These are phyloP conservation scores for Prenolepis imparis DNA, from an alignment of 2,888 invertebrate genomes.

Conservation along the genomic window DNA sequence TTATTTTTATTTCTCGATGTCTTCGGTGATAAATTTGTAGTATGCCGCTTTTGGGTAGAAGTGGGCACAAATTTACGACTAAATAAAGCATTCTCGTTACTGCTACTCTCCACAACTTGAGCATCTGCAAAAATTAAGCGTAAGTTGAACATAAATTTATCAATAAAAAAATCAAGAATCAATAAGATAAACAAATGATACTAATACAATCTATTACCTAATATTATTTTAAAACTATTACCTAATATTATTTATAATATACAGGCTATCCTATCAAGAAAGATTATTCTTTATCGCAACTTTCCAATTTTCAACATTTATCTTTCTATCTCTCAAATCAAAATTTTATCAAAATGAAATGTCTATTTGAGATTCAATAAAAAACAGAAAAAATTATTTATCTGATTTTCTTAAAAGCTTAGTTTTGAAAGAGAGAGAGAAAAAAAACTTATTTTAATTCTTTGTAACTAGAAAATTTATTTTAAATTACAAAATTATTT, in stretches of 20 bases:
- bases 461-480: not conserved
- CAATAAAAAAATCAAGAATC: conserved; percentile 2
- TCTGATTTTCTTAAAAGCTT: not conserved
- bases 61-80: not conserved
- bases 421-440: too few relatives aligned
- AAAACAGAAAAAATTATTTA: not conserved
- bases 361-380: not conserved
- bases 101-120: not conserved
- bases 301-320: not conserved
- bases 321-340: not conserved
- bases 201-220: not conserved
- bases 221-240: not conserved
- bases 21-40: not conserved
- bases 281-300: too few relatives aligned
- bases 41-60: not conserved
- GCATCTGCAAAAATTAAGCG: conserved; percentile 8
- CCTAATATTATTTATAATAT: not conserved
- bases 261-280: not conserved
- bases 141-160: conserved; percentile 11
- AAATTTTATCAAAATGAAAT: not conserved
- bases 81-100: not conserved
- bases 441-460: not conserved
- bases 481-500: not conserved
- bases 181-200: not conserved
- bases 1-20: not conserved